Evolutionary conservation across 2,888 invertebrate species (phyloP), one percentile per base, ranked within the genome.

Genomic region (Oeneis ivallda): DNA sequence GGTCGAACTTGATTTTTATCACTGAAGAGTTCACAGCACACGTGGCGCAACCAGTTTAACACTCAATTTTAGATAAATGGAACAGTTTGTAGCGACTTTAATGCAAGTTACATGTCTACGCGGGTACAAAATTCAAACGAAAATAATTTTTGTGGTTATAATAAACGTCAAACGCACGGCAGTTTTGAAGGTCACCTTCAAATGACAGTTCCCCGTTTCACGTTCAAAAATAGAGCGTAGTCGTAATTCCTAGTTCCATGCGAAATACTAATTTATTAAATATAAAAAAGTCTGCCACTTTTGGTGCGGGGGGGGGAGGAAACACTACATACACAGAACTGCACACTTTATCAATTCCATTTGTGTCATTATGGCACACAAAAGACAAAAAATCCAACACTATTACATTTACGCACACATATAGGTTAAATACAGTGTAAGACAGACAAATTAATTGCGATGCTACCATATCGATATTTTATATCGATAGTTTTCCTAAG

Each of bases 91-190:
- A 75, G 75, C 68, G 69, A 76, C 78, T 75, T 74, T 72, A 74
- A 71, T 61, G 76, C 78, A 78, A 75, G 80, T 80, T 79, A 78
- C 84, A 85, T 84, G 87, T 79, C 84, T 85, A 68, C 79, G 90
- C 88, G 90, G 90, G 90, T 90, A 90, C 87, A 75, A 84, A 80
- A 82, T 83, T 81, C 78, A 83, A 87, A 86, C 79, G 76, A 82
- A 82, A 85, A 84, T 86, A 86, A 69, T 80, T 81, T 81, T 82
- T 79, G 73, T 80, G 84, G 84, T 79, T 80, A 85, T 8, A 56
- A 54, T 70, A 83, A 79, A 86, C 82, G 89, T 91, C 91, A 89
- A 89, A 86, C 79, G 74, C 47, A 47, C 64, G 77, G 72, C 75
- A 70, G 60, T 67, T 70, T 71, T 81, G 84, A 88, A 89, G 91